Evolutionary conservation across 1,140 invertebrate species (phyloP), one percentile per base, ranked within the genome.

Genomic region (Drosophila watanabei): DNA sequence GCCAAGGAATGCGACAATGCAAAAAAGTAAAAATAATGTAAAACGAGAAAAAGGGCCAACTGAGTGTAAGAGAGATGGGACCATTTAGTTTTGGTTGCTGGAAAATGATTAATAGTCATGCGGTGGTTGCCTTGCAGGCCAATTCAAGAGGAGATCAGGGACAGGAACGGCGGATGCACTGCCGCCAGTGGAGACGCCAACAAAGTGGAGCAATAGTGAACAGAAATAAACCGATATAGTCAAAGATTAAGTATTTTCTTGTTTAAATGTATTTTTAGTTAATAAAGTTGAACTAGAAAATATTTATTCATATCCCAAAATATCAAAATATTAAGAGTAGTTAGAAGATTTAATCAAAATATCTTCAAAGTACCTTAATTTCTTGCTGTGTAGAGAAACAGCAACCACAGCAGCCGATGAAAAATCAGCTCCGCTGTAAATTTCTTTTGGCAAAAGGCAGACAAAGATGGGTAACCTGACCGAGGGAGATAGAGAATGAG

Each of bases 41-140:
- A 73, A 70, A 45, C 35, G 13, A 59, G 16, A 32, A 72, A 62
- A 86, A 86, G 82, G 82, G 75, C 75, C 66, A 58, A 58, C 61
- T 46, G 71, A 61, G 24, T 35, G 39, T n/a, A 46, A 51, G 37
- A 13, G 13, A 43, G 48, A 54, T 41, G 28, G 39, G 49, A 49
- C 70, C 73, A 88, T 73, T 84, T 75, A 84, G 80, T 89, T 84
- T 89, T 89, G 81, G 81, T 84, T 77, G 62, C 85, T 85, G 85
- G 70, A 89, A 88, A 89, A 89, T 88, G 85, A 88, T 88, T 88
- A 88, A 88, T 88, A 88, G 86, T 89, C 85, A 83, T 89, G 85
- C 60, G 66, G 73, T 78, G 83, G 56, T 78, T 83, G 49, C 63
- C 75, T 79, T 79, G 72, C 66, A 63, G 46, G 4, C 18, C 30